Conservation (phyloP, 2,113 vertebrate genomes). For the Hippoglossus stenolepis region DNA sequence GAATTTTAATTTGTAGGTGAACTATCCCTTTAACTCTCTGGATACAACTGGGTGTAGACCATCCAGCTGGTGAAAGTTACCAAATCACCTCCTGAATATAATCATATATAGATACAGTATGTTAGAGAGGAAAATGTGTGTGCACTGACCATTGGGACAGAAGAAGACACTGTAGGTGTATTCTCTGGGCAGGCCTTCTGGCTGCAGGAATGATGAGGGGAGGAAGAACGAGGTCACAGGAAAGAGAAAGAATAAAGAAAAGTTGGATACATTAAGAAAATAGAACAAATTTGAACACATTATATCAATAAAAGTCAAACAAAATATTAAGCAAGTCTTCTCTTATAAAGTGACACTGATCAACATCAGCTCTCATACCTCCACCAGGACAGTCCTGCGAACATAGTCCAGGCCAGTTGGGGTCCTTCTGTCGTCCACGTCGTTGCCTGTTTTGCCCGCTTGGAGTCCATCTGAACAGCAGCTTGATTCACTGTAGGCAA, state of each 20-base stretch:
- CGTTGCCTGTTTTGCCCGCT: conserved; percentile 78
- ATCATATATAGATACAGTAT: too few species aligned
- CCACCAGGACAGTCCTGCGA: conserved; percentile 86
- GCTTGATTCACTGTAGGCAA: conserved; percentile 86
- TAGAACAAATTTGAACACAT: not conserved
- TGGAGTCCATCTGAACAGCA: conserved; percentile 86
- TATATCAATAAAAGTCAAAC: not conserved
- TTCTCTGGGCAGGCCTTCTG: conserved; percentile 89
- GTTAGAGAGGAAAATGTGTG: not conserved
- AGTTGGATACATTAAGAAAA: not conserved
- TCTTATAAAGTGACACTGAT: not conserved
- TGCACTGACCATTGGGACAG: conserved; percentile 90
- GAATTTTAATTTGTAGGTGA: too few species aligned
- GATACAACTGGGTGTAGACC: too few species aligned
- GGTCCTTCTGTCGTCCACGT: conserved; percentile 80
- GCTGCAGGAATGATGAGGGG: conserved; percentile 77
- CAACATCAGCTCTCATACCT: conserved; percentile 79
- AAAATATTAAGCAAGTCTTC: not conserved
- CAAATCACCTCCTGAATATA: too few species aligned
- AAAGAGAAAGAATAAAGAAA: not conserved
- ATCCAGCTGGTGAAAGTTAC: too few species aligned
- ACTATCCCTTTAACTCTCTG: too few species aligned
- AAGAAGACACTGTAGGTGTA: conserved; percentile 97
- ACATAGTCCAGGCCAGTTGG: conserved; percentile 85
- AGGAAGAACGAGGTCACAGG: conserved; percentile 47